A percentile compares a stretch with the other conserved stretches of the same genome.
Evolutionary conservation across 2,113 vertebrate genomes (phyloP).

Genomic region (Chinchilla lanigera): DNA sequence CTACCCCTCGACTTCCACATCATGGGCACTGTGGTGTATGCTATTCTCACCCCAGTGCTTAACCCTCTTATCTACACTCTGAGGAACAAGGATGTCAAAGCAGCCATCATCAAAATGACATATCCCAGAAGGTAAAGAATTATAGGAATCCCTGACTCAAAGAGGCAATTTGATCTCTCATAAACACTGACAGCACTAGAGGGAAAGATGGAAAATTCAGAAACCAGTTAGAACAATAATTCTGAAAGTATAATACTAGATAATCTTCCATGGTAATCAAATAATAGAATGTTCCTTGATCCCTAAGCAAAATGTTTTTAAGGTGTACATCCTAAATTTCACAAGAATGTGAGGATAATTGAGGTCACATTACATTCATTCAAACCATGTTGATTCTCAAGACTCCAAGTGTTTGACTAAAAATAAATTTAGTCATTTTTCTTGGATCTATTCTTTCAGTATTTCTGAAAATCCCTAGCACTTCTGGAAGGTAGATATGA

Average conservation of each 20-base stretch:
- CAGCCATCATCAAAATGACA: constrained; percentile 41
- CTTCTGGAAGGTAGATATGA: background rate
- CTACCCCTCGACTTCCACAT: constrained; percentile 62
- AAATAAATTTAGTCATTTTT: constrained; percentile 43
- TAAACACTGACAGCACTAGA: background rate
- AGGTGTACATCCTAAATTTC: background rate
- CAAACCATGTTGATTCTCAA: constrained; percentile 32
- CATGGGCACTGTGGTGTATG: constrained; percentile 51
- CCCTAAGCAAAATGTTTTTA: background rate
- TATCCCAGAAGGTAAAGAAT: background rate
- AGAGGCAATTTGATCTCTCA: background rate
- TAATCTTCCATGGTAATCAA: constrained; percentile 44
- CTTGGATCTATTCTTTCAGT: background rate
- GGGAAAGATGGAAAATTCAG: background rate
- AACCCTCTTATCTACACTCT: constrained; percentile 72
- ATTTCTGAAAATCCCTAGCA: background rate
- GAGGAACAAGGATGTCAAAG: constrained; percentile 74
- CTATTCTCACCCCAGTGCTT: constrained; percentile 66
- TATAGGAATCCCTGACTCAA: constrained; percentile 8
- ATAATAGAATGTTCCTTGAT: constrained; percentile 23
- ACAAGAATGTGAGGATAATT: background rate
- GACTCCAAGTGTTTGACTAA: background rate
- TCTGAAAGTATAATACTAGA: constrained; percentile 4
- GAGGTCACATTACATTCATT: constrained; percentile 4
- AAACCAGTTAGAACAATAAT: background rate